Evolutionary conservation across 2,888 invertebrate genomes (phyloP), one percentile per base, ranked within the genome.

Genomic region (Andricus curvator): DNA sequence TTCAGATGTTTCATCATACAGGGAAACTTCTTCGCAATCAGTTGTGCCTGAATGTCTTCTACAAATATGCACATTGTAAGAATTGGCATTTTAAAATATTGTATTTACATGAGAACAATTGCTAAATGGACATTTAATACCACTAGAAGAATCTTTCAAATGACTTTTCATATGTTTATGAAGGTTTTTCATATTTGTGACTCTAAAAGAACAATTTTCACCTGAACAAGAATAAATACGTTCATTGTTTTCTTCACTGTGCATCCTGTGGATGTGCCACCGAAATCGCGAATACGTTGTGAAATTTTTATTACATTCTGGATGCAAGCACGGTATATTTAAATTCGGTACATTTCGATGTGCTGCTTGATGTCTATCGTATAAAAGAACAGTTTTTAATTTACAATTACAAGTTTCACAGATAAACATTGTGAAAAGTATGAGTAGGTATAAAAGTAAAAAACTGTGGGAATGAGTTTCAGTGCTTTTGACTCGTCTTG

Each of bases 161-260:
- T 65, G 65, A 65, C 65, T 8, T 22, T 22, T 65, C n/a, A 65
- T 65, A 22, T 65, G 65, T 22, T 65, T 65, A 65, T 65, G 20
- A n/a, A 65, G 22, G 20, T 17, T 20, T 37, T 20, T 17, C 5
- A 1, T 20, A 37, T 3, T 37, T 22, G 9, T 29, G 15, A 25
- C 8, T n/a, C n/a, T 66, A 11, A n/a, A 25, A 25, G 33, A 20
- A 66, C 66, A 66, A 33, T 66, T 66, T 33, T 66, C 25, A 37
- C 29, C 66, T 6, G 17, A 22, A 17, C 66, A 66, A n/a, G 8
- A 20, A n/a, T 22, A 25, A 29, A 8, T 5, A 20, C 37, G 9
- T 29, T 6, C 20, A 4, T 17, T 20, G 17, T 66, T 25, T 25
- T 25, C 66, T 9, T 29, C 4, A 25, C n/a, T 29, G 15, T 66